These are phyloP conservation scores for Netelia melanura DNA, from an alignment of 2,888 invertebrate genomes.

Conservation along the genomic window DNA sequence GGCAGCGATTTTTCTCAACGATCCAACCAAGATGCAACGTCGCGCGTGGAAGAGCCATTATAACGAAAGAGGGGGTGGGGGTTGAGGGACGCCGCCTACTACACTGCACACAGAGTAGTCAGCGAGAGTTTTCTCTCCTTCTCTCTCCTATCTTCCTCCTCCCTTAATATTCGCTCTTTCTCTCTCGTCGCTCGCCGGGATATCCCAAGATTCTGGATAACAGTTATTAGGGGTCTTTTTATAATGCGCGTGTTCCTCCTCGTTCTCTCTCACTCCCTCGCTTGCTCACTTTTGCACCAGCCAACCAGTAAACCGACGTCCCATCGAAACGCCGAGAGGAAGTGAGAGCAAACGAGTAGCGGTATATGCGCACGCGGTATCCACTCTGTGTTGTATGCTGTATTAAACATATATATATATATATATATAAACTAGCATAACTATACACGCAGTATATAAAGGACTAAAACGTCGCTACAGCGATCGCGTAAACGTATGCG, in stretches of 20 bases:
- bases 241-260: constrained; percentile 81
- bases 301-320: constrained; percentile 64
- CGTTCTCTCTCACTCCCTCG: constrained; percentile 71
- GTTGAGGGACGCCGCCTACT: constrained; percentile 49
- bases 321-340: constrained; percentile 46
- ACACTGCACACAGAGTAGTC: constrained; percentile 55
- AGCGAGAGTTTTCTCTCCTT: constrained; percentile 32
- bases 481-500: constrained; percentile 75
- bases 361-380: constrained; percentile 45
- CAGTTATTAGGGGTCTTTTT: constrained; percentile 84
- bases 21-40: constrained; percentile 35
- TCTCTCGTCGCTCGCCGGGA: constrained; percentile 71
- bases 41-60: constrained; percentile 64
- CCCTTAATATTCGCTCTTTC: constrained; percentile 17
- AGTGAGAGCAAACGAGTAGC: constrained; percentile 63
- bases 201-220: constrained; percentile 83
- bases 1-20: constrained; percentile 33
- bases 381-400: constrained; percentile 27
- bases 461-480: constrained; percentile 3
- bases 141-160: constrained; percentile 2
- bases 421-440: background rate
- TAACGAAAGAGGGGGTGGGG: constrained; percentile 35
- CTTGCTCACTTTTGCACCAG: constrained; percentile 59
- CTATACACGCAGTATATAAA: constrained; percentile 30
- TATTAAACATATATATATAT: constrained; percentile 20